Percentiles rank a stretch among this genome's conserved stretches.
Evolutionary conservation across 2,113 vertebrate species (phyloP).

Genomic region (Bufo bufo): DNA sequence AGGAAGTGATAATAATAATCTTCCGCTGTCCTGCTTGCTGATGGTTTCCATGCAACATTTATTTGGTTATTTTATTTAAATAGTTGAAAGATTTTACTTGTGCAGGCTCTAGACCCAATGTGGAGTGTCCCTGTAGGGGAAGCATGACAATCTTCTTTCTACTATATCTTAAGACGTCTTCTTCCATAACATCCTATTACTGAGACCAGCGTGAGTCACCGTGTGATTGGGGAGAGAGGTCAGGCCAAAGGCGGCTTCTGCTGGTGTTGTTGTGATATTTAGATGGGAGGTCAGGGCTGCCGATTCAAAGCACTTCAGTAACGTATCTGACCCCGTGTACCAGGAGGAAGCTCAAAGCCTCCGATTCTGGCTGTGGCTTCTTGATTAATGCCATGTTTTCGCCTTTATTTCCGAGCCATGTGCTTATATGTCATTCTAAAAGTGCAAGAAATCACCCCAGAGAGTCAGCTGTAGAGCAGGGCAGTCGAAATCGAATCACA

Average conservation of each 20-base stretch:
- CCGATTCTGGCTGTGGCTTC: not conserved
- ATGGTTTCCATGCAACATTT: not conserved
- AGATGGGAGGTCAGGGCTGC: not conserved
- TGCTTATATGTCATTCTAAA: not conserved
- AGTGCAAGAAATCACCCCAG: not conserved
- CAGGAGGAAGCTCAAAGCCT: not conserved
- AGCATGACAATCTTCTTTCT: too few relatives aligned
- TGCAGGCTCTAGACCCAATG: too few relatives aligned
- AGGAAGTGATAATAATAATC: too few relatives aligned
- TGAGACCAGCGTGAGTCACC: not conserved
- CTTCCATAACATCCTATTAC: not conserved
- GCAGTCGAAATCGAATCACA: not conserved
- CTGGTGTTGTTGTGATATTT: not conserved
- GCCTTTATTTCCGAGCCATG: not conserved
- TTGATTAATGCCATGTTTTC: not conserved
- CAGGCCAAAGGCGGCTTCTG: not conserved
- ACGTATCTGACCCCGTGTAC: not conserved
- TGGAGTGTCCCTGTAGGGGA: too few relatives aligned
- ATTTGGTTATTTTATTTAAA: not conserved
- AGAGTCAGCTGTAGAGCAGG: not conserved
- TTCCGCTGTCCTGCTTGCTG: not conserved
- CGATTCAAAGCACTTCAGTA: not conserved
- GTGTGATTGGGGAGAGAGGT: not conserved
- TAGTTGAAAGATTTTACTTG: too few relatives aligned
- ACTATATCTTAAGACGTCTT: not conserved